Conservation (phyloP, 1,140 invertebrate species). For the Diabrotica virgifera region DNA sequence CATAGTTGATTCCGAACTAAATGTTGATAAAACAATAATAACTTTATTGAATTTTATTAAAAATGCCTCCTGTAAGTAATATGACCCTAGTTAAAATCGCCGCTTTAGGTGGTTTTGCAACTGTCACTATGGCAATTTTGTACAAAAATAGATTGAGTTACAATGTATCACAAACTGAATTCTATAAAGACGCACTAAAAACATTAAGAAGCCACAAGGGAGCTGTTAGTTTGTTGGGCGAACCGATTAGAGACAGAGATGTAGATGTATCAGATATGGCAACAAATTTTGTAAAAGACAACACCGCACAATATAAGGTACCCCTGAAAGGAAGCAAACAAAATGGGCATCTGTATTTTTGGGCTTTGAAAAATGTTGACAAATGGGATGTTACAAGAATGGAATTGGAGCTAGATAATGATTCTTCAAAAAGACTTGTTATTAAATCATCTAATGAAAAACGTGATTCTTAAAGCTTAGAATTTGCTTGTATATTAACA, state of each 20-base stretch:
- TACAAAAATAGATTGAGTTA: slow-evolving; percentile 50
- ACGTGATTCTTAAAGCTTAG: too few species aligned
- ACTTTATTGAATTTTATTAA: not conserved
- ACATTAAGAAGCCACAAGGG: slow-evolving; percentile 53
- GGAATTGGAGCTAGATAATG: slow-evolving; percentile 55
- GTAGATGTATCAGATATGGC: slow-evolving; percentile 55
- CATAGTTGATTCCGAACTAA: too few species aligned
- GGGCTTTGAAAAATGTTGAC: slow-evolving; percentile 48
- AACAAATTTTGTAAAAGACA: slow-evolving; percentile 55
- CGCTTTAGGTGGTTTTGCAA: slow-evolving; percentile 51
- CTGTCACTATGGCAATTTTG: slow-evolving; percentile 49
- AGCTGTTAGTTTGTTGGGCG: slow-evolving; percentile 58
- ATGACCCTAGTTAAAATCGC: slow-evolving; percentile 52
- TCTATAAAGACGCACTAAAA: slow-evolving; percentile 57
- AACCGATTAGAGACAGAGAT: slow-evolving; percentile 60
- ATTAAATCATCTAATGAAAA: slow-evolving; percentile 33
- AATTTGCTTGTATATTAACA: too few species aligned
- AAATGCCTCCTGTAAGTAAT: slow-evolving; percentile 42
- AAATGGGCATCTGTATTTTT: slow-evolving; percentile 56
- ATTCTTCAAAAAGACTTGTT: slow-evolving; percentile 51
- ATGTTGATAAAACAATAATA: too few species aligned
- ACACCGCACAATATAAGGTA: slow-evolving; percentile 57
- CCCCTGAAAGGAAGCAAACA: slow-evolving; percentile 60
- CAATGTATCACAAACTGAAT: slow-evolving; percentile 51
- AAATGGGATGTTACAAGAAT: slow-evolving; percentile 53